Evolutionary conservation across 1,140 invertebrate species (phyloP), one percentile per base, ranked within the genome.

Genomic region (Doryteuthis pealeii): DNA sequence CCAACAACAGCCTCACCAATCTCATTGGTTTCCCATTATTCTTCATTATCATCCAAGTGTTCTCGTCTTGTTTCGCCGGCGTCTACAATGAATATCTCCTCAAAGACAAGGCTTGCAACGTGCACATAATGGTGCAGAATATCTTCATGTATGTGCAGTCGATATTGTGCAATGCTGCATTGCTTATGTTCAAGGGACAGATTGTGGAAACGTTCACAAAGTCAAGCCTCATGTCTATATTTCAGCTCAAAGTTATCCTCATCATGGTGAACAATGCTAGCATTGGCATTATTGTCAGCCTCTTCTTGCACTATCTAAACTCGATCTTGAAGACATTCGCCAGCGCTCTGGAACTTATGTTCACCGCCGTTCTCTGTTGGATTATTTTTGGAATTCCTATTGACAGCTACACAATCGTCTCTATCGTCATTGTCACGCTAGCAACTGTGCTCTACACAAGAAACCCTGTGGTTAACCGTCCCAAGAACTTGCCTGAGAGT

Each of bases 261-360:
- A 94, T 97, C 28, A 94, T 96, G 82, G 81, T 95, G 0, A 98
- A 98, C 84, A 97, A 95, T 89, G 93, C 95, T 1, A 91, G 93
- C 1, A 93, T 96, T 72, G 96, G 96, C 31, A 96, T 99, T 79
- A 93, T 96, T 1, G 98, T 96, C 0, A 96, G 95, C 86, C 94
- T 98, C 83, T 98, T 98, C 83, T 89, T 99, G 1, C 94, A 95
- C 83, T 94, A 92, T 77, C 90, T 98, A 73, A 98, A 98, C 88
- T 98, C 96, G 12, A 98, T 98, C 81, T 89, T 98, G 62, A 99
- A 99, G 89, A 97, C 95, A 12, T 98, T 98, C 89, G 96, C 96
- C 1, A 95, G 95, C 89, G 96, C 96, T 40, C 89, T 98, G 77
- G 96, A 99, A 87, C 87, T 98, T 18, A 90, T 97, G 45, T 94